Evolutionary conservation across 1,140 invertebrate genomes (phyloP).

Genomic region (Panonychus citri): DNA sequence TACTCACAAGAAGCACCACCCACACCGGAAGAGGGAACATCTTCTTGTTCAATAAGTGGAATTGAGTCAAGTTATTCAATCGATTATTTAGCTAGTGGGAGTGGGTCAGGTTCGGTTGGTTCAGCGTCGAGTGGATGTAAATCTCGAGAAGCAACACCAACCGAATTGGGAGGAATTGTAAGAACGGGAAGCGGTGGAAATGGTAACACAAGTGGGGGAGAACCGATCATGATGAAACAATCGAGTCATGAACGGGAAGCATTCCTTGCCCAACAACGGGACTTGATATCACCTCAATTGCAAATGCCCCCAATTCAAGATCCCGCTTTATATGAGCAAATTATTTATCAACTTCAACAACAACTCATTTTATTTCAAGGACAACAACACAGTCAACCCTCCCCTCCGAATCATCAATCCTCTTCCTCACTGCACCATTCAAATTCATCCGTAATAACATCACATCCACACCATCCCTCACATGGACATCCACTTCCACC

Average conservation of each 20-base stretch:
- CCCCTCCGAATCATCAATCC: background rate
- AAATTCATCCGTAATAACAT: too few relatives aligned
- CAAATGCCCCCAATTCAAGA: background rate
- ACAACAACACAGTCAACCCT: slow-evolving; percentile 1
- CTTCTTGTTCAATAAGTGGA: background rate
- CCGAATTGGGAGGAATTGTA: background rate
- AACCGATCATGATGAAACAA: background rate
- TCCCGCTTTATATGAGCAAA: slow-evolving; percentile 13
- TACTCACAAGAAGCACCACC: background rate
- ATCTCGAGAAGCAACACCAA: background rate
- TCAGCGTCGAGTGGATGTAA: background rate
- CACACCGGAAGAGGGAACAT: background rate
- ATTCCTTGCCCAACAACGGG: slow-evolving; percentile 27
- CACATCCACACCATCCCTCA: background rate
- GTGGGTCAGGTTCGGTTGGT: background rate
- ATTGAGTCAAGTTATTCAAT: background rate
- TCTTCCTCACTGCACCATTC: background rate
- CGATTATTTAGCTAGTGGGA: background rate
- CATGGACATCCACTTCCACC: background rate
- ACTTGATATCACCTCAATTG: slow-evolving; percentile 24
- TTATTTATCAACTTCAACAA: background rate
- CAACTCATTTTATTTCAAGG: slow-evolving; percentile 1
- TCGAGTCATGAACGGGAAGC: background rate
- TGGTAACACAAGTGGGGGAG: background rate
- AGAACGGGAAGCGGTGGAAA: background rate